Evolutionary conservation across 1,140 invertebrate species (phyloP).

Genomic region (Mizuhopecten yessoensis): DNA sequence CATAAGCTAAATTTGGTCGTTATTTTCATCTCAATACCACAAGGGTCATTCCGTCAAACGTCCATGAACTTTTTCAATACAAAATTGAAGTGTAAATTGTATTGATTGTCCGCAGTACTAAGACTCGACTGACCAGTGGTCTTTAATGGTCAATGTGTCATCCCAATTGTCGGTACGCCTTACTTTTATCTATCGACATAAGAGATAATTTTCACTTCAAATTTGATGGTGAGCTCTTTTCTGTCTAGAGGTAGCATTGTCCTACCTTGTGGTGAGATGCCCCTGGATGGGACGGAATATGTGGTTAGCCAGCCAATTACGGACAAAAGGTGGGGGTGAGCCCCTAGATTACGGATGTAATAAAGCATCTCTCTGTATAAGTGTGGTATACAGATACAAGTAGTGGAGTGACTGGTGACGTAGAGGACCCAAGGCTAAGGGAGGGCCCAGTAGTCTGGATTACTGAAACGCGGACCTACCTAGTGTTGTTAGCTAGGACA

Average conservation of each 20-base stretch:
- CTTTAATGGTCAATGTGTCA: not conserved
- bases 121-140: not conserved
- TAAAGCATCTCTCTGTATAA: not conserved
- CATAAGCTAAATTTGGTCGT: not conserved
- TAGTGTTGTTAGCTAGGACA: not conserved
- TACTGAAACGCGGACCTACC: too few species aligned
- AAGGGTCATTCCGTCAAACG: not conserved
- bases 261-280: not conserved
- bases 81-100: not conserved
- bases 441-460: too few species aligned
- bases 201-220: constrained; percentile 35
- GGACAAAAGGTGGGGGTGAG: not conserved
- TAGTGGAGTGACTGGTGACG: not conserved
- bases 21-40: not conserved
- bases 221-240: constrained; percentile 31
- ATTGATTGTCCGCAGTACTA: not conserved
- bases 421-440: not conserved
- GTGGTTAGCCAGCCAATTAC: constrained; percentile 27
- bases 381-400: not conserved
- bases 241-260: not conserved
- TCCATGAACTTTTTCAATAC: not conserved
- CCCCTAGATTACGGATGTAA: not conserved
- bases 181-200: constrained; percentile 35
- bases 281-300: not conserved
- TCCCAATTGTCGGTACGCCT: constrained; percentile 36